These are phyloP conservation scores for Plebejus melissa DNA, from an alignment of 2,888 invertebrate species.

Conservation along the genomic window DNA sequence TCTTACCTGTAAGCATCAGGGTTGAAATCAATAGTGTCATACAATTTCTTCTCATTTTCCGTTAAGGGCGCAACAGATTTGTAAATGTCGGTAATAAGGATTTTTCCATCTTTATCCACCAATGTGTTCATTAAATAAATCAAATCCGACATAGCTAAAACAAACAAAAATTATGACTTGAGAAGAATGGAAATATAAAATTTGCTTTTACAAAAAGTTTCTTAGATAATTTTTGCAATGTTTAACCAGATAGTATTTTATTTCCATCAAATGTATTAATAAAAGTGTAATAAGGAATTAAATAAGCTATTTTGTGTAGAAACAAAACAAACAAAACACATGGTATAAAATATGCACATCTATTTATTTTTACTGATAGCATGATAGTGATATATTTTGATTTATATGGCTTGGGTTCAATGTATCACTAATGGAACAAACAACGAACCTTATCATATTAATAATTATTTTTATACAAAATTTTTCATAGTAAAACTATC, in stretches of 20 bases:
- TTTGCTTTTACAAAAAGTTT: background rate
- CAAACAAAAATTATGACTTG: constrained; percentile 8
- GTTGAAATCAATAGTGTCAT: constrained; percentile 92
- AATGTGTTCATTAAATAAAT: constrained; percentile 90
- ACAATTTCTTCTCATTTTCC: constrained; percentile 84
- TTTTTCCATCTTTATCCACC: constrained; percentile 91
- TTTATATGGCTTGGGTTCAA: background rate
- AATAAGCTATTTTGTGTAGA: too few species aligned
- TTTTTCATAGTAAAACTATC: too few species aligned
- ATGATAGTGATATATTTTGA: background rate
- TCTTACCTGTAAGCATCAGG: constrained; percentile 84
- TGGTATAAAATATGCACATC: background rate
- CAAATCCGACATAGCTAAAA: constrained; percentile 91
- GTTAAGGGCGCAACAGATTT: constrained; percentile 88
- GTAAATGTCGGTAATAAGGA: constrained; percentile 89
- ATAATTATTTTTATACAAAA: too few species aligned
- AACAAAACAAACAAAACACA: background rate
- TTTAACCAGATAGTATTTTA: background rate
- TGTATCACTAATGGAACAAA: background rate
- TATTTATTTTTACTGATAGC: too few species aligned
- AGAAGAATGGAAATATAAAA: background rate
- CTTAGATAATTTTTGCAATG: background rate
- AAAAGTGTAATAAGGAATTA: background rate
- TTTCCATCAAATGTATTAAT: background rate
- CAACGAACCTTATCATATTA: background rate